phyloP scores from a whole-genome alignment of 2,113 vertebrate species.

The Tyto alba region DNA sequence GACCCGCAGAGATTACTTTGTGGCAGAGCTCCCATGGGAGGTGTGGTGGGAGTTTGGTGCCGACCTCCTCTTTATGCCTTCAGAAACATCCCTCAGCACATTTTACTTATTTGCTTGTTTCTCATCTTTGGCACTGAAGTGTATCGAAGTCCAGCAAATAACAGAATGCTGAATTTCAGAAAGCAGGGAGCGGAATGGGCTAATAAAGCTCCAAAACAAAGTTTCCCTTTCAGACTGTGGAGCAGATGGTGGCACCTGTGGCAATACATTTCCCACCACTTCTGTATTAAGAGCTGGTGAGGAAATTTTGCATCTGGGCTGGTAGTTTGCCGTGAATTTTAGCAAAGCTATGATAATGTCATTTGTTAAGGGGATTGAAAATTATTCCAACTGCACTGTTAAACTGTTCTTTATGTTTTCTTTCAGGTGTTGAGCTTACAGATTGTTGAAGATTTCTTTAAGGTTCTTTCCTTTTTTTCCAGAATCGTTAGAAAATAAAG shows the following conservation, averaged over 20 bases:
- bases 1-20: background rate
- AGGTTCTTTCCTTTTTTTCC: background rate
- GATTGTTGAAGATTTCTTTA: background rate
- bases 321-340: slow-evolving; percentile 3
- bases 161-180: background rate
- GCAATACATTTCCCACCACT: background rate
- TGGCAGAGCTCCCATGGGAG: background rate
- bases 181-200: background rate
- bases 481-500: background rate
- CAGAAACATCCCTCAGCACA: background rate
- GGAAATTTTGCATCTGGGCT: slow-evolving; percentile 24
- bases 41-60: background rate
- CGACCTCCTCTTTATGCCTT: background rate
- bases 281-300: background rate
- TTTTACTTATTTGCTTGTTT: background rate
- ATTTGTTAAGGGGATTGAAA: slow-evolving; percentile 1
- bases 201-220: slow-evolving; percentile 25
- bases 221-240: background rate
- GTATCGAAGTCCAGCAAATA: background rate
- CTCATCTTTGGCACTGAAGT: background rate
- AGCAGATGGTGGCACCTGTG: slow-evolving; percentile 58
- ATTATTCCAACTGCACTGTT: background rate
- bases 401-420: background rate
- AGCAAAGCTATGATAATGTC: background rate
- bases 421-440: background rate